Percentiles rank a stretch among this genome's conserved stretches.
phyloP scores from a whole-genome alignment of 2,888 invertebrate species.

The Agriopis leucophaearia region DNA sequence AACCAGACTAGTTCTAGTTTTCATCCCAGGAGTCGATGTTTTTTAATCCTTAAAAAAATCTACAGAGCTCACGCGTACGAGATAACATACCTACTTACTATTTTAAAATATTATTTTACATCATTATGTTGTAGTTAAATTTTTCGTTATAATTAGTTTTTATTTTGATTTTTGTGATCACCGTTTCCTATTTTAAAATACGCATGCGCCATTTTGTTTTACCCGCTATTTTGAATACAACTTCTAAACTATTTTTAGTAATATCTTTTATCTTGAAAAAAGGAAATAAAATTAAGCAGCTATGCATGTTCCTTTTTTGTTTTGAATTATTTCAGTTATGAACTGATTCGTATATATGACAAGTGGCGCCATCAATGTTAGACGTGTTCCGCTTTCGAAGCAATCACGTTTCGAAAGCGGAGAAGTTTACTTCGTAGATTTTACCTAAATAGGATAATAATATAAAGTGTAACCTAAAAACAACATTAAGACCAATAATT shows the following conservation, averaged over 20 bases:
- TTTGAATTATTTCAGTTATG: neutral
- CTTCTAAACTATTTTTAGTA: neutral
- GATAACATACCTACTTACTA: no score
- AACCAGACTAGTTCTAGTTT: no score
- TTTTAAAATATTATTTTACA: no score
- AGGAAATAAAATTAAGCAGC: neutral
- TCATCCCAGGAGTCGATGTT: no score
- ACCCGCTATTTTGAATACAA: neutral
- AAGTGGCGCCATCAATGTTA: neutral
- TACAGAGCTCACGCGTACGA: no score
- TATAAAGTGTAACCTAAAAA: neutral
- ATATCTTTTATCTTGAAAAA: neutral
- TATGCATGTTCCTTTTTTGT: neutral
- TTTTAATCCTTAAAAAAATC: no score
- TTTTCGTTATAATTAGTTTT: neutral
- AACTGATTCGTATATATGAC: neutral
- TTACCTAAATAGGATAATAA: no score
- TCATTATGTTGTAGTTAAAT: neutral
- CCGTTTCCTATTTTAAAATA: neutral
- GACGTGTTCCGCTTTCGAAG: no score
- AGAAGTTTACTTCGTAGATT: neutral
- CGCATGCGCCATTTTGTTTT: constrained; percentile 3
- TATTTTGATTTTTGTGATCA: neutral
- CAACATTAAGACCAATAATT: neutral
- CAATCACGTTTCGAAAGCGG: neutral